Evolutionary conservation across 2,113 vertebrate genomes (phyloP), one percentile per base, ranked within the genome.

Genomic region (Pteronura brasiliensis): DNA sequence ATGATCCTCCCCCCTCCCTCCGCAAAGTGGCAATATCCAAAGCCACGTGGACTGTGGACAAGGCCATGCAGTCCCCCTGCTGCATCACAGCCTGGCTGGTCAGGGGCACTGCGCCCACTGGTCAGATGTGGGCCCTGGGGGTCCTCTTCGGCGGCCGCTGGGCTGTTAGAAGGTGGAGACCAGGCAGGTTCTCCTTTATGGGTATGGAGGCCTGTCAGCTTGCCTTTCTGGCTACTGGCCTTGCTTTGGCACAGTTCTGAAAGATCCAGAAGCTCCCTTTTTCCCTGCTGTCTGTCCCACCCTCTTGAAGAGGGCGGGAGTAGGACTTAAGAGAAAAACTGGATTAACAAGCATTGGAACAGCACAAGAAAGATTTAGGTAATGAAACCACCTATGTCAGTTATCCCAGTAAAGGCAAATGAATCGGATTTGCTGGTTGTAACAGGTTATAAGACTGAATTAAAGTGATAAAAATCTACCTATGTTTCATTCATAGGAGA

Each of bases 101-200:
- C 27, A 61, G 59, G 59, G 59, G 25, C 61, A 31, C 63, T 6
- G 63, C 7, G 63, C 63, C 63, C 63, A 65, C 63, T 67, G 63
- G 63, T 34, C 63, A 34, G 63, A 34, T 67, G 31, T 17, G 31
- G 63, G 63, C 63, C 63, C n/a, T 23, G 7, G 6, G 13, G 8
- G 20, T 1, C 18, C 61, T 4, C 25, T 27, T 36, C 42, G 1
- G 34, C 1, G 31, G 10, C 27, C 3, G 14, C 2, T 36, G 76
- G 1, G 39, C 63, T 7, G 52, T 61, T 13, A 11, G 34, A 8
- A 29, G 34, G 23, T 17, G 18, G 55, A 20, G 12, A 20, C 39
- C 6, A 7, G 1, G 14, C 0, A 0, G 31, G 15, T 3, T 47
- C 57, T 17, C 82, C 15, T 31, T 18, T 25, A 6, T 31, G n/a